Base-by-base conservation (phyloP, 2,797 vertebrate species). In the Buphagus erythrorhynchus region DNA sequence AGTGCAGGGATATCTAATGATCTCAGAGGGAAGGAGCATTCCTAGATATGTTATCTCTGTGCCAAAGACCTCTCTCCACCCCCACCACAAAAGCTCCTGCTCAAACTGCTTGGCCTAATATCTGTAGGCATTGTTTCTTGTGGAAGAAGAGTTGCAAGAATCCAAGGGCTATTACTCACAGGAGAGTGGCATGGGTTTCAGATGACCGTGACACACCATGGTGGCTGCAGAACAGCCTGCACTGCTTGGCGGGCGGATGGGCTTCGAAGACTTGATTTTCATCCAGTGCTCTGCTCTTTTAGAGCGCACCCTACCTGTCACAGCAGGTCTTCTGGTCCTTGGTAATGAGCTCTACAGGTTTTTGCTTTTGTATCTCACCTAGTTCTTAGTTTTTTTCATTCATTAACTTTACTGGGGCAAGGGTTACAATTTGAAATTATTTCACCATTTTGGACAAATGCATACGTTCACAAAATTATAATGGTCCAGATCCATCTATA, bases 1-100 rank as follows among this genome's bases (percentile, higher is more conserved):
- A 89, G 63, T 66, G 40, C n/a, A 54, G 45, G 17, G 33, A 12
- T 77, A 77, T 63, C 73, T 90, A 35, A 57, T 59, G 35, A 36
- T 59, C 38, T 92, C 26, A 10, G 52, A 74, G 72, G 72, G 72
- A 95, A 26, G 2, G n/a, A 83, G 36, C 62, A 75, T 90, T 95
- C 82, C 79, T 94, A 90, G 90, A 68, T 92, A 51, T 1, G 48
- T 86, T 95, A 90, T 91, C 85, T 88, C 69, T 79, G 43, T 66
- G 58, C 51, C 52, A 40, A 51, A 81, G 90, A 68, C 43, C 3
- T 69, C 40, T 66, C 12, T 31, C 20, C 28, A 68, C 51, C 16
- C 35, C 21, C 38, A 22, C 26, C 36, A 49, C 78, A 89, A 66
- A 92, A 76, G 33, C 28, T 86, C 4, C 72, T 68, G 35, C 38